Percentiles rank a stretch among this genome's conserved stretches.
phyloP scores from a whole-genome alignment of 1,140 invertebrate genomes.

The Phymorhynchus buccinoides region DNA sequence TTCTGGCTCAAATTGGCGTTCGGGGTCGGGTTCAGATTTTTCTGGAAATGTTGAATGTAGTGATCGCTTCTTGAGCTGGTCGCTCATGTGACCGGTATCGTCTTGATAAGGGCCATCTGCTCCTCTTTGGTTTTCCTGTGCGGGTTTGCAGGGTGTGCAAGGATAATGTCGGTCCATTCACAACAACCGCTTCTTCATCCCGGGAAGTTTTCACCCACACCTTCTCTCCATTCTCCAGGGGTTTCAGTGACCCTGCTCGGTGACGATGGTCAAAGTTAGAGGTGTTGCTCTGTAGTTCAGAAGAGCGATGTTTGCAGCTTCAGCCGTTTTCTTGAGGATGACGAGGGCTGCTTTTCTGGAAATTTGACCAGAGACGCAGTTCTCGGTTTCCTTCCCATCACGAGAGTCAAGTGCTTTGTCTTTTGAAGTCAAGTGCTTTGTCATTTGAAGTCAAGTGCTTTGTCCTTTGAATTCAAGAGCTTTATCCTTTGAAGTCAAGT shows the following conservation, averaged over 20 bases:
- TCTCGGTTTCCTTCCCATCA: no score
- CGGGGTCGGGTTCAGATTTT: background rate
- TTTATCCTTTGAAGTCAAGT: no score
- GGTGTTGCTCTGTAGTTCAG: constrained; percentile 43
- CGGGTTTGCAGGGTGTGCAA: no score
- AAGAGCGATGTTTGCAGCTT: constrained; percentile 45
- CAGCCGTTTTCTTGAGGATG: constrained; percentile 54
- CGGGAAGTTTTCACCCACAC: background rate
- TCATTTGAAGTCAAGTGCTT: no score
- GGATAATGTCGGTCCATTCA: no score
- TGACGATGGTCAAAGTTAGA: background rate
- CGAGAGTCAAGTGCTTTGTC: no score
- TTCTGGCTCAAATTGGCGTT: background rate
- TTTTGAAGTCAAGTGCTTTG: no score
- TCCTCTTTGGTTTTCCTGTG: no score
- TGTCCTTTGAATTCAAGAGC: no score
- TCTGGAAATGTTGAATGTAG: background rate
- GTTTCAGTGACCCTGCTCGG: background rate
- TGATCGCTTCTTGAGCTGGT: background rate
- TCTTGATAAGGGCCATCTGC: background rate
- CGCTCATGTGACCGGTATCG: background rate
- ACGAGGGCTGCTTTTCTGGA: constrained; percentile 35
- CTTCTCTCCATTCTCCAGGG: background rate
- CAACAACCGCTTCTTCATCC: background rate
- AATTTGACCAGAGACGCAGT: no score